Percentiles rank a stretch among this genome's conserved stretches.
Evolutionary conservation across 2,113 vertebrate species (phyloP).

Genomic region (Brachyhypopomus occidentalis): DNA sequence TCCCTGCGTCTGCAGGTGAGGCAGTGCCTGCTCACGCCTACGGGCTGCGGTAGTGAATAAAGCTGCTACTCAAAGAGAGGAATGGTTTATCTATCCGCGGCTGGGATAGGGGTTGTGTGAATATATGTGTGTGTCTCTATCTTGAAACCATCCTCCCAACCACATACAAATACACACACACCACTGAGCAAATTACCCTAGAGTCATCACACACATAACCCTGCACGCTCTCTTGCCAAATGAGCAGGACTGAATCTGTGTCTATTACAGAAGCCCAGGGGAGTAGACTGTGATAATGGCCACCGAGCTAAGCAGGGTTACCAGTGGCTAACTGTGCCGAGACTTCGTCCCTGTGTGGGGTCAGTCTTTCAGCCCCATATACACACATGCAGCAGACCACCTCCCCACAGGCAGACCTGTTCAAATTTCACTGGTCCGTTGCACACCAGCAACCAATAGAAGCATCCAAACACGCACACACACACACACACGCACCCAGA

Average conservation of each 20-base stretch:
- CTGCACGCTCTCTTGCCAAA: conserved; percentile 74
- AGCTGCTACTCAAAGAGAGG: conserved; percentile 69
- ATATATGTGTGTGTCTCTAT: conserved; percentile 44
- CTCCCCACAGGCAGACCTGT: conserved; percentile 73
- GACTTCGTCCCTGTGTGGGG: background rate
- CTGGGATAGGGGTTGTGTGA: background rate
- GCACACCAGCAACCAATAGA: conserved; percentile 69
- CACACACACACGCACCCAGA: conserved; percentile 56
- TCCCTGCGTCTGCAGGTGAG: conserved; percentile 7
- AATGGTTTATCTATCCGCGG: conserved; percentile 77
- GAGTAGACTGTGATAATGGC: conserved; percentile 79
- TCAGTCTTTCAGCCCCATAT: conserved; percentile 12
- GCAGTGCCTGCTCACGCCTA: conserved; percentile 36
- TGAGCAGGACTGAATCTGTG: conserved; percentile 79
- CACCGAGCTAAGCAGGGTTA: conserved; percentile 62
- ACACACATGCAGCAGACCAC: background rate
- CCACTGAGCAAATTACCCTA: conserved; percentile 83
- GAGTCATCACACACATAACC: conserved; percentile 81
- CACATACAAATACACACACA: background rate
- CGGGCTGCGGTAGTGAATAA: conserved; percentile 77
- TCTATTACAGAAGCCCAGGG: conserved; percentile 80
- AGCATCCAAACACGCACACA: conserved; percentile 79
- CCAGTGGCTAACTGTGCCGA: conserved; percentile 34
- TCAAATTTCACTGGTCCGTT: conserved; percentile 71
- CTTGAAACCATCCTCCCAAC: conserved; percentile 29